Conservation (phyloP, 2,113 vertebrate genomes). For the Cheirogaleus medius region DNA sequence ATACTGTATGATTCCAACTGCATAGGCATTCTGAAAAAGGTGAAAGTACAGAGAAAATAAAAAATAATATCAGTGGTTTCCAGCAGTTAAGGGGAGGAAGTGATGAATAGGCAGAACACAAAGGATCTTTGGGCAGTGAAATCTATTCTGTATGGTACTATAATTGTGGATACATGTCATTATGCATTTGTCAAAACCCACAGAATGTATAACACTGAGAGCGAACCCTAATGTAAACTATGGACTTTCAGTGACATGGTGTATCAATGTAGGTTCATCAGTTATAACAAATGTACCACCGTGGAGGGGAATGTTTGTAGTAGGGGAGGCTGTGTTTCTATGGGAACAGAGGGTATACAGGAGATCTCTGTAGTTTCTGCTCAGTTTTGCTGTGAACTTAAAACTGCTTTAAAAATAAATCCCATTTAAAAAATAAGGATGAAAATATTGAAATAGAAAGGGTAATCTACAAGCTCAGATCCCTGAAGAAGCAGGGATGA, state of each 20-base stretch:
- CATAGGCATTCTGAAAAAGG: neutral
- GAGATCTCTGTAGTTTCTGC: neutral
- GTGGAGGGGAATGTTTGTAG: too few species aligned
- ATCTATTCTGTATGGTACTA: neutral
- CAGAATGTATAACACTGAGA: neutral
- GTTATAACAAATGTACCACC: too few species aligned
- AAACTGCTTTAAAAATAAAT: neutral
- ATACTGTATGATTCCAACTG: neutral
- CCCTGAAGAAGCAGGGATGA: neutral
- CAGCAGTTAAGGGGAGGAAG: neutral
- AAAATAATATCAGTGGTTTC: neutral
- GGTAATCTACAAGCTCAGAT: neutral
- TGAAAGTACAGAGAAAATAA: neutral
- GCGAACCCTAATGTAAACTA: neutral
- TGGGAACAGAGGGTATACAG: rapidly evolving
- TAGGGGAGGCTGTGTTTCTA: rapidly evolving
- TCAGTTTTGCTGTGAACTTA: neutral
- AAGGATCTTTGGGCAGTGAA: neutral
- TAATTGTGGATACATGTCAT: neutral
- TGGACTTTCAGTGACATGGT: neutral
- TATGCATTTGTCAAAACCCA: neutral
- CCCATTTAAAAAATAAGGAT: neutral
- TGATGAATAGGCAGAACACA: neutral
- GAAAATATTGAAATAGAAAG: neutral
- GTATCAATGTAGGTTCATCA: rapidly evolving